Base-by-base conservation (phyloP, 2,888 invertebrate species). In the Eucriotettix oculatus region DNA sequence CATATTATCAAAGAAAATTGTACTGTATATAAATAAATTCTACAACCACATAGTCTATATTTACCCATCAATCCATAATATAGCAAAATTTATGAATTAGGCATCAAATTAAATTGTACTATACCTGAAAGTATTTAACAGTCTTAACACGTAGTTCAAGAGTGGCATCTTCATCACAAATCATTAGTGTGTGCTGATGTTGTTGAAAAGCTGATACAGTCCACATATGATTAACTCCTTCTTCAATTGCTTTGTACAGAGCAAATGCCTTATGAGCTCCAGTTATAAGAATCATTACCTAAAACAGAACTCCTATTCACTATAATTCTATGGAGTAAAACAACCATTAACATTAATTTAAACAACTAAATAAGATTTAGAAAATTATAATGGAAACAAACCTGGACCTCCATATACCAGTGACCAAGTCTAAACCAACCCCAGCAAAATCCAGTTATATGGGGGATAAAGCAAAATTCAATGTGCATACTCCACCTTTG, bases 211-310 rank as follows among this genome's bases (percentile, higher is more conserved):
- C 97, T 54, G 95, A 96, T 53, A 98, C 97, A 0, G 99, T 99
- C 96, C 98, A 99, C 98, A 99, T 99, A 76, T 99, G 98, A 78
- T 93, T 97, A 12, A 99, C 86, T 60, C 98, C 98, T 74, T 97
- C 94, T 76, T 99, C 99, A 68, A 99, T 91, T 11, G 98, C 97
- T 76, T 96, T 96, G 71, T 96, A 90, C 64, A 99, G 80, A 59
- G 99, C 98, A 71, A 95, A 89, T 12, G 98, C 84, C 76, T 99
- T 99, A 76, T 96, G 93, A 56, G 87, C 87, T 44, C 98, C 98
- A 41, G 96, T 98, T 64, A 99, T 96, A 60, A 99, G 78, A 70
- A 99, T 93, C 94, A 99, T 92, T 59, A 92, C 90, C 88, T 89
- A 72, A 65, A 44, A 62, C 60, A 60, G 54, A 52, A 48, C 5